Base-by-base conservation (phyloP, 1,140 invertebrate genomes). In the Batillaria attramentaria region DNA sequence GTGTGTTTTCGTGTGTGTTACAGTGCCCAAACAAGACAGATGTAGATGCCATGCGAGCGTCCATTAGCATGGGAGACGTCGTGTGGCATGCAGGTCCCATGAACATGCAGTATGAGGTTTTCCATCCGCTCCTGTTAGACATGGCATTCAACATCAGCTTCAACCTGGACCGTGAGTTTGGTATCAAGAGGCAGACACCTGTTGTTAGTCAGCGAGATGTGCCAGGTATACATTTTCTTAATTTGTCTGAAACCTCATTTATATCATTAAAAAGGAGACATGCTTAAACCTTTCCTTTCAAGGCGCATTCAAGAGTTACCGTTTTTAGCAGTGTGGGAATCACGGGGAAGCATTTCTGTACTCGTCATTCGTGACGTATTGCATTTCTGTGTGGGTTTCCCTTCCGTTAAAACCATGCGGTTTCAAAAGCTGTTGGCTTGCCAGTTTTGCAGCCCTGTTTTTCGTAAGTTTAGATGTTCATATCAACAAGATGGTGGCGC, bases 71-170 rank as follows among this genome's bases (percentile, higher is more conserved):
- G 2, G 88, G 87, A 16, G 73, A 82, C 39, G 84, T 89, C 6
- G 82, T 81, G 24, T 89, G 87, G 87, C 88, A 89, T 79, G 88
- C 87, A 60, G 85, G 85, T 31, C 84, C 87, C 62, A 88, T 89
- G 87, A 89, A 89, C 74, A 85, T 89, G 84, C 87, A 89, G 77
- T 80, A 81, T n/a, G 88, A 89, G 69, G 77, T 81, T 24, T 77
- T 87, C 76, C 80, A 85, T 42, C 73, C 81, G 42, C 54, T 62
- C 37, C 68, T 85, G 69, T 86, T 88, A 68, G 79, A 85, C 35
- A 65, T 82, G 43, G 77, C 84, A 20, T 73, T 89, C 18, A 81
- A 85, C 73, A 73, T 89, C 54, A 82, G 82, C 68, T 18, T 68
- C 33, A 54, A 72, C 39, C 70, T 89, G 41, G 87, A 88, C 78